phyloP scores from a whole-genome alignment of 2,113 vertebrate species.

The Sialia sialis region DNA sequence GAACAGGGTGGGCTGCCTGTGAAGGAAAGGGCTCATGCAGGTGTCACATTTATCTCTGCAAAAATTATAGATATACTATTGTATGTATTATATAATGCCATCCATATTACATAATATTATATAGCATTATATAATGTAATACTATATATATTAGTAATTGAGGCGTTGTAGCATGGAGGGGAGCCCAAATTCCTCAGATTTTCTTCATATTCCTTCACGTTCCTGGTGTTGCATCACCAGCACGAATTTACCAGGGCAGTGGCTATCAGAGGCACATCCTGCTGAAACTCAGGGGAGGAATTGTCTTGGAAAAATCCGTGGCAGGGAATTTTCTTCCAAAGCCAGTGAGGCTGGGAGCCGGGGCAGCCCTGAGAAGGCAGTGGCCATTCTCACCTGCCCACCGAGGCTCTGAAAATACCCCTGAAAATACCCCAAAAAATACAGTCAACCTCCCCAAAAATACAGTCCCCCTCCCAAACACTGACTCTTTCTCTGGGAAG shows the following conservation, averaged over 20 bases:
- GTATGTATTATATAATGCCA: neutral
- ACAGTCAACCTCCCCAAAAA: neutral
- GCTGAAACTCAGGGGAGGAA: neutral
- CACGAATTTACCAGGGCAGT: neutral
- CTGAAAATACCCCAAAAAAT: neutral
- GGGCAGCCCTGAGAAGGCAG: neutral
- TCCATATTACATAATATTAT: neutral
- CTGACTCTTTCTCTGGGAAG: neutral
- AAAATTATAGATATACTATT: neutral
- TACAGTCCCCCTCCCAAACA: no score
- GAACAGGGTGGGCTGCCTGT: neutral
- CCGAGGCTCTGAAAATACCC: neutral
- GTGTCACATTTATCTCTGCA: neutral
- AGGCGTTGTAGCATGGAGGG: fast-evolving
- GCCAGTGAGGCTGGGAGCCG: neutral
- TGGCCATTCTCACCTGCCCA: neutral
- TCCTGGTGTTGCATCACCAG: fast-evolving
- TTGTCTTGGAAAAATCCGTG: neutral
- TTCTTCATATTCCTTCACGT: neutral
- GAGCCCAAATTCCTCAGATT: neutral
- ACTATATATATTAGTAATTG: neutral
- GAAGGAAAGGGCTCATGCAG: fast-evolving
- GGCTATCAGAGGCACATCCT: neutral
- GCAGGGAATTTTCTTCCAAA: neutral
- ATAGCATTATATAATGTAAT: neutral